Evolutionary conservation across 2,888 invertebrate species (phyloP).

Genomic region (Cremastinae sp.): DNA sequence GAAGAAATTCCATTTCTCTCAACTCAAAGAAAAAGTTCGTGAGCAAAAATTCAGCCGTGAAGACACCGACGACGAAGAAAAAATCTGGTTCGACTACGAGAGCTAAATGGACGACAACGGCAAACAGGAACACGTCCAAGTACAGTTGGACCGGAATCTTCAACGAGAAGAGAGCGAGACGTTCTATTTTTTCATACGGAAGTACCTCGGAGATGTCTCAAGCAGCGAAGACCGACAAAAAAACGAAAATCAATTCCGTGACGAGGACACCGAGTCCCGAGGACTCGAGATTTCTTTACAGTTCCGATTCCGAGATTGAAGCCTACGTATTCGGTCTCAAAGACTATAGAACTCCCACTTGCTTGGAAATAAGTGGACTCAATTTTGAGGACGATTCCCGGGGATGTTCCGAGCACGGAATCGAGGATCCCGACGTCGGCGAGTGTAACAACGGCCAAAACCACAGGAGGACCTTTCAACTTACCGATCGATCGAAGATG

Average conservation of each 20-base stretch:
- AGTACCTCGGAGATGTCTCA: constrained; percentile 3
- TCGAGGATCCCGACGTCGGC: constrained; percentile 26
- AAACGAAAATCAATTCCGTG: constrained; percentile 28
- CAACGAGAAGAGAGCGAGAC: constrained; percentile 53
- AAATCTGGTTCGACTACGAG: constrained; percentile 37
- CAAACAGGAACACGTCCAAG: constrained; percentile 65
- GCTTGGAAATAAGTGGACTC: constrained; percentile 6
- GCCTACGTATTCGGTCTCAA: constrained; percentile 61
- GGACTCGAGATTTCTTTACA: constrained; percentile 56
- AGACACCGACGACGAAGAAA: constrained; percentile 35
- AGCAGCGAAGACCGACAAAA: neutral
- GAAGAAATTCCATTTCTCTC: constrained; percentile 39
- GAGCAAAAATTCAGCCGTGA: constrained; percentile 49
- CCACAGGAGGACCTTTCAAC: neutral
- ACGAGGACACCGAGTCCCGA: constrained; percentile 57
- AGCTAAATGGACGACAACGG: constrained; percentile 49
- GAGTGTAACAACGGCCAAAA: constrained; percentile 3
- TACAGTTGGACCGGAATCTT: constrained; percentile 73
- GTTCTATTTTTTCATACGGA: constrained; percentile 47
- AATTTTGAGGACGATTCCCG: constrained; percentile 30
- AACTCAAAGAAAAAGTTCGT: constrained; percentile 48
- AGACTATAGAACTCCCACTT: constrained; percentile 28
- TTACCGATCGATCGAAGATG: neutral
- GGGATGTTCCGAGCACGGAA: constrained; percentile 18
- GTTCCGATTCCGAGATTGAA: constrained; percentile 62